Evolutionary conservation across 2,113 vertebrate genomes (phyloP).

Genomic region (Cyanistes caeruleus): DNA sequence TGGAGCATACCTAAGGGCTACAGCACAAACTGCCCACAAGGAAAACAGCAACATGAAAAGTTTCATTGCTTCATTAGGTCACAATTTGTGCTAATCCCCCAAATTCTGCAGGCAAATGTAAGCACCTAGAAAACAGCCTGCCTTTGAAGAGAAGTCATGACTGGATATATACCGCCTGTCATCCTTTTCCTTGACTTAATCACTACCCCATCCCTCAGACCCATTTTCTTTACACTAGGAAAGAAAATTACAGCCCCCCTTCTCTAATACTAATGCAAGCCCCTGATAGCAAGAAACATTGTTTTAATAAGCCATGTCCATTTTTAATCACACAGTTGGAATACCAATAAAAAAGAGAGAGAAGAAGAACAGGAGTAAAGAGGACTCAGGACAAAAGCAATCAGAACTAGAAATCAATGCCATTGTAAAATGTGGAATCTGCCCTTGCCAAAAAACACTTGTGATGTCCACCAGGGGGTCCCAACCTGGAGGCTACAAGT

Average conservation of each 20-base stretch:
- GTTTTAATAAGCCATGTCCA: conserved; percentile 11
- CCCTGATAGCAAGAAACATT: neutral
- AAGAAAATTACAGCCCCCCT: neutral
- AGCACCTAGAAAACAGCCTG: conserved; percentile 6
- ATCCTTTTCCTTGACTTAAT: neutral
- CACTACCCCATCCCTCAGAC: neutral
- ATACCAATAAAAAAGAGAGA: neutral
- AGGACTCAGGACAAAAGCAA: neutral
- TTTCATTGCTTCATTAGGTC: conserved; percentile 56
- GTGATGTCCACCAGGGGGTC: neutral
- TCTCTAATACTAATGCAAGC: neutral
- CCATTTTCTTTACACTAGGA: neutral
- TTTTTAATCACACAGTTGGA: neutral
- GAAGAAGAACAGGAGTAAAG: neutral
- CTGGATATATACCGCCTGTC: conserved; percentile 12
- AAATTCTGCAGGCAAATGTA: neutral
- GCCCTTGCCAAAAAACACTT: neutral
- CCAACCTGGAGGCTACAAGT: neutral
- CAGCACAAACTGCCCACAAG: conserved; percentile 40
- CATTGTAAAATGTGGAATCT: neutral
- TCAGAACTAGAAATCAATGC: neutral
- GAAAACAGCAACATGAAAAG: conserved; percentile 43
- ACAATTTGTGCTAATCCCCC: conserved; percentile 31
- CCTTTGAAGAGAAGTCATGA: conserved; percentile 18
- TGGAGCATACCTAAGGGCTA: conserved; percentile 25